Evolutionary conservation across 1,140 invertebrate genomes (phyloP), one percentile per base, ranked within the genome.

Genomic region (Trichonephila inaurata): DNA sequence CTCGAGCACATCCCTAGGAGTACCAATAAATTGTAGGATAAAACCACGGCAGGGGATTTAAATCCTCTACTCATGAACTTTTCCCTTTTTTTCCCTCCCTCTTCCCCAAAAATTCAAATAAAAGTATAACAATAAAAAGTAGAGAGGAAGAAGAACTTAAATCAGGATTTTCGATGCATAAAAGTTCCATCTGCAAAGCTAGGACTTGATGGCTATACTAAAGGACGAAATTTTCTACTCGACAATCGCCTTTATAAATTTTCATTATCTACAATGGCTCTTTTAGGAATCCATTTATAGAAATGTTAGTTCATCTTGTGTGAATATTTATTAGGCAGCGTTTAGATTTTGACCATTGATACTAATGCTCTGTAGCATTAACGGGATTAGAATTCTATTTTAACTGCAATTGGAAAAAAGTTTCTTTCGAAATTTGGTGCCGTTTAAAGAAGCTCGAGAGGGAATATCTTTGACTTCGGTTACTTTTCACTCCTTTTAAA

Each of bases 141-240:
- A 16, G 58, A 88, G 62, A 21, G 44, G 60, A 40, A n/a, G 58
- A 60, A 87, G 58, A 64, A 69, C 86, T 88, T 88, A 88, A 88
- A 88, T 88, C 86, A 88, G 86, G 86, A 88, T 88, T 88, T 88
- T 21, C 2, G 86, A 40, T 66, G n/a, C 62, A 88, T 88, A 88
- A 88, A 66, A 88, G 86, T 66, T 44, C 62, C 62, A 69, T 88
- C 62, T 44, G 44, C 33, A 85, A 60, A 85, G 82, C 28, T 33
- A 6, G 18, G 28, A 40, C 33, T 77, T 77, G 72, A 77, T 77
- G 72, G 72, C 72, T 77, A 77, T 28, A 77, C 72, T 77, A 77
- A 77, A 77, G 33, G 72, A 40, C 14, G 28, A 28, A 40, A 18
- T 33, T 40, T 40, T 21, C 28, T 77, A 77, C 28, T 28, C 28